Percentiles rank a stretch among this genome's conserved stretches.
Conservation (phyloP, 1,140 invertebrate genomes). For the Scaptomyza graminum region DNA sequence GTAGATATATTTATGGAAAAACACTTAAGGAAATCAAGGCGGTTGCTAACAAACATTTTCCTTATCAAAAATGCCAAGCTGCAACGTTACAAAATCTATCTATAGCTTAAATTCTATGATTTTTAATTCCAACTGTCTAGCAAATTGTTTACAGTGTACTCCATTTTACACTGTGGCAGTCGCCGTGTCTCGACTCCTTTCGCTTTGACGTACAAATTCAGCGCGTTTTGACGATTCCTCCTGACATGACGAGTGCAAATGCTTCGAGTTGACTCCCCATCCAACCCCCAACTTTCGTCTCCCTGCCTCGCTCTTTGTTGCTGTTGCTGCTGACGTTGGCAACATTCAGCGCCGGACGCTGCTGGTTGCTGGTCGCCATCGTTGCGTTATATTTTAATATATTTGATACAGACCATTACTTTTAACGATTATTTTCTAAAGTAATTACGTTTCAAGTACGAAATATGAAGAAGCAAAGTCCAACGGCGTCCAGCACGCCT, state of each 20-base stretch:
- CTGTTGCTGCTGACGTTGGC: constrained; percentile 16
- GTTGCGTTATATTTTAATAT: constrained; percentile 83
- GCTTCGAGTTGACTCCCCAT: constrained; percentile 34
- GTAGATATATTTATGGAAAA: too few species aligned
- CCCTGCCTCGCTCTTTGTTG: neutral
- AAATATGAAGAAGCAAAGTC: constrained; percentile 77
- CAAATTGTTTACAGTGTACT: neutral
- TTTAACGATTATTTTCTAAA: constrained; percentile 84
- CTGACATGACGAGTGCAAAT: constrained; percentile 80
- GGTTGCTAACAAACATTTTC: too few species aligned
- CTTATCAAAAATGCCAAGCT: too few species aligned
- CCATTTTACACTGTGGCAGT: neutral
- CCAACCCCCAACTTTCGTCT: neutral
- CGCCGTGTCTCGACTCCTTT: constrained; percentile 37
- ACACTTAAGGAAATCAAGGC: too few species aligned
- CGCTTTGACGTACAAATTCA: constrained; percentile 57
- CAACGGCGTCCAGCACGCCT: constrained; percentile 31
- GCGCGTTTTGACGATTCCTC: constrained; percentile 72
- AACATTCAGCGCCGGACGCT: constrained; percentile 22
- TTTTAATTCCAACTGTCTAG: too few species aligned
- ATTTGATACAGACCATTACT: constrained; percentile 83
- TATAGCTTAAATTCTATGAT: too few species aligned
- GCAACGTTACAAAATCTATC: too few species aligned
- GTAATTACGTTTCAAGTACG: constrained; percentile 83
- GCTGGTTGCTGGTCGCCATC: constrained; percentile 39